phyloP scores from a whole-genome alignment of 2,797 vertebrate species.

The Lutjanus campechanus region DNA sequence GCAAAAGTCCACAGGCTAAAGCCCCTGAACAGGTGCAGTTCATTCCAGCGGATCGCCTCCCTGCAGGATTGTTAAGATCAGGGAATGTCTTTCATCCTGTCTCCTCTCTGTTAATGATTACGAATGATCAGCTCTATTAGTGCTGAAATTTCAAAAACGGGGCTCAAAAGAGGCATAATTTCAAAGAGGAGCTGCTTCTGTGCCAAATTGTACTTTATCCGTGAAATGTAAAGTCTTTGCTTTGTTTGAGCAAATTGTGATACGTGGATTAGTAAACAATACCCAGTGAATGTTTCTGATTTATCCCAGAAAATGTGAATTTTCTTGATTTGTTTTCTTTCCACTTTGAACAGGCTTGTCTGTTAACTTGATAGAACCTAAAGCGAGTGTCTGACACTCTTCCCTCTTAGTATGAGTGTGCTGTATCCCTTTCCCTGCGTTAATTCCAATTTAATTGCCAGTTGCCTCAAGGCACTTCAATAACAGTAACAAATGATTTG shows the following conservation, averaged over 20 bases:
- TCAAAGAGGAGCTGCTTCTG: conserved; percentile 29
- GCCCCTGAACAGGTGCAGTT: conserved; percentile 84
- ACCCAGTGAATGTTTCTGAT: conserved; percentile 55
- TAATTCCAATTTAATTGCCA: conserved; percentile 99
- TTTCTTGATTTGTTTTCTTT: conserved; percentile 70
- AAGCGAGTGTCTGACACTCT: conserved; percentile 86
- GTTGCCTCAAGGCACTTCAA: conserved; percentile 99
- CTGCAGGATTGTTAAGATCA: conserved; percentile 75
- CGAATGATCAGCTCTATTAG: conserved; percentile 60
- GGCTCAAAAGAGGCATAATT: conserved; percentile 29
- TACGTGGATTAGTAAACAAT: conserved; percentile 65
- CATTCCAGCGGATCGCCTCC: conserved; percentile 80
- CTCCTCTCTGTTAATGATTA: conserved; percentile 79
- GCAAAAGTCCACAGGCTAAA: conserved; percentile 81
- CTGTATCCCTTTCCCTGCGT: conserved; percentile 91
- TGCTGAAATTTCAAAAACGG: conserved; percentile 30
- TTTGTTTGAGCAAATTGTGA: conserved; percentile 54
- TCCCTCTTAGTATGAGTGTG: conserved; percentile 89
- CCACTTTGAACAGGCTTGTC: conserved; percentile 78
- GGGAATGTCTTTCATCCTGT: conserved; percentile 80
- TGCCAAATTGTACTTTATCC: conserved; percentile 30
- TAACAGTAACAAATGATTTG: conserved; percentile 99
- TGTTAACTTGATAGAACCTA: conserved; percentile 88
- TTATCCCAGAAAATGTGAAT: conserved; percentile 66
- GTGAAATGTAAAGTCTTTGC: conserved; percentile 36